Evolutionary conservation across 2,113 vertebrate species (phyloP), one percentile per base, ranked within the genome.

Genomic region (Triplophysa dalaica): DNA sequence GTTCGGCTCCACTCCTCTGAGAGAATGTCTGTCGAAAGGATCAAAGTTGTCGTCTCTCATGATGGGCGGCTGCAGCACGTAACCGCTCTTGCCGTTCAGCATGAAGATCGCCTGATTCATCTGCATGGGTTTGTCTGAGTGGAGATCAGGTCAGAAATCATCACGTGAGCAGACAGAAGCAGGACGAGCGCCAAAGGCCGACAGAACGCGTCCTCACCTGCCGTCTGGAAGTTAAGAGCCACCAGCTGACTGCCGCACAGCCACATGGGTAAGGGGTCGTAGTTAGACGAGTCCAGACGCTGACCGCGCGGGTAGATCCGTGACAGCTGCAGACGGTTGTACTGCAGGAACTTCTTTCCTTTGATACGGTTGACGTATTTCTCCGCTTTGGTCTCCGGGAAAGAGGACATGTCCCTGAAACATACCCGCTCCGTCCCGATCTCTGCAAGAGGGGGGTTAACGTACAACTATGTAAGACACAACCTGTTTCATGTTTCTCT

Each of bases 81-180:
- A 99, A 45, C 98, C 98, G 1, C 96, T 97, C 80, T 92, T 92
- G 8, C 97, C 96, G 0, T 94, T 96, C 22, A 96, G 89, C 95
- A 96, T 93, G 91, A 99, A 99, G 75, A 99, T 90, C 26, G 98
- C 96, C 92, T 99, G 98, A 89, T 99, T 99, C 97, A 99, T 98
- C 93, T 99, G 98, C 98, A 99, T 99, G 79, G 98, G 97, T 84
- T 99, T 99, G 85, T 99, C 98, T 99, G 89, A 11, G 29, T 9
- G 26, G 21, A 62, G n/a, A 24, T 29, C 41, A 17, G 63, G 14
- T 9, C 9, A 66, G 65, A 29, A 7, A 80, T 1, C 0, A 17
- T 4, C 3, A 24, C 69, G 5, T 11, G 13, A 11, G 67, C 26
- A 58, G 12, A 50, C 2, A 54, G 12, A 1, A 10, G 33, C 5